These are phyloP conservation scores for Melanotaenia nigrans DNA, from an alignment of 2,797 vertebrate genomes.

Conservation along the genomic window DNA sequence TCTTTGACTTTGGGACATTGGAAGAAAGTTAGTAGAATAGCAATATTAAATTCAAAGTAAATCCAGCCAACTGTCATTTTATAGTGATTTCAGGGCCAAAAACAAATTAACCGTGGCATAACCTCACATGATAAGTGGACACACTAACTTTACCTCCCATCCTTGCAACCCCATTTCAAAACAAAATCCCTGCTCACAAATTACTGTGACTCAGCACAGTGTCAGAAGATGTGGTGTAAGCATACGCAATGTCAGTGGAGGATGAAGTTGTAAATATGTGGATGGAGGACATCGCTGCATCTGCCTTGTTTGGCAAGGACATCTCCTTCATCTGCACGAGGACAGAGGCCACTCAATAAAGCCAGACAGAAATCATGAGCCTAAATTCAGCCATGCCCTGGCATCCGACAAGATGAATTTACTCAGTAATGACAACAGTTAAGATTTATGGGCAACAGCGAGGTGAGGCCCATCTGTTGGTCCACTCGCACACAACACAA, in stretches of 20 bases:
- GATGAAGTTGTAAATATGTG: slow-evolving; percentile 71
- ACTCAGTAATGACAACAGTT: slow-evolving; percentile 66
- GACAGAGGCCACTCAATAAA: slow-evolving; percentile 61
- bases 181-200: slow-evolving; percentile 21
- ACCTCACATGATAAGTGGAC: slow-evolving; percentile 10
- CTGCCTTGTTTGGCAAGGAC: slow-evolving; percentile 66
- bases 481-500: slow-evolving; percentile 46
- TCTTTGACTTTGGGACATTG: slow-evolving; percentile 19
- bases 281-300: slow-evolving; percentile 27
- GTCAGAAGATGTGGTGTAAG: slow-evolving; percentile 34
- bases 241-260: slow-evolving; percentile 58
- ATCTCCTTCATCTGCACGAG: slow-evolving; percentile 32
- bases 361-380: slow-evolving; percentile 52
- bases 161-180: slow-evolving; percentile 9
- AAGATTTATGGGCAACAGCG: slow-evolving; percentile 52
- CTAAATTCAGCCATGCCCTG: slow-evolving; percentile 62
- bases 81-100: slow-evolving; percentile 1
- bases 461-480: slow-evolving; percentile 51
- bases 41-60: slow-evolving; percentile 9
- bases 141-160: not conserved
- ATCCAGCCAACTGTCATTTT: not conserved
- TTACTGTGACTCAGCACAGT: slow-evolving; percentile 59
- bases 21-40: slow-evolving; percentile 5
- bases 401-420: slow-evolving; percentile 67
- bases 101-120: slow-evolving; percentile 6